Evolutionary conservation across 2,888 invertebrate genomes (phyloP), one percentile per base, ranked within the genome.

Genomic region (Drosophila prostipennis): DNA sequence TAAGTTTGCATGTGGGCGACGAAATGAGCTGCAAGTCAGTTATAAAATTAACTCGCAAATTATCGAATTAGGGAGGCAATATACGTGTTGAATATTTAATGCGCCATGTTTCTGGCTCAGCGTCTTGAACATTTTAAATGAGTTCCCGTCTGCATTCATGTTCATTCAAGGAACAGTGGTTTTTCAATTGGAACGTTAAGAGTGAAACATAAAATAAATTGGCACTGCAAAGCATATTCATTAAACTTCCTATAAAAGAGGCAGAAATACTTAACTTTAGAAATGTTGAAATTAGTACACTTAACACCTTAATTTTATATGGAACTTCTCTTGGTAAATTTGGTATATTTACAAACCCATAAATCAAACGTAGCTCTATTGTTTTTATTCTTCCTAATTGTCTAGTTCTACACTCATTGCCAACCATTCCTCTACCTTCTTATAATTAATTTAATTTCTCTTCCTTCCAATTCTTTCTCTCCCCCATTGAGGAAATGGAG

Each of bases 1-100:
- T 48, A 14, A 10, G 61, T 63, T 60, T n/a, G 23, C 43, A 64
- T 63, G 37, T 23, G 57, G 57, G 16, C 54, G 54, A 36, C 16
- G 5, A 11, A 43, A 42, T 19, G 23, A 4, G 26, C n/a, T 56
- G 23, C 56, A 34, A 56, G 51, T 26, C 13, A 23, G 26, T 6
- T 26, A 11, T 11, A 39, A 54, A 58, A 40, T 32, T 19, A 32
- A 26, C 29, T 34, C 13, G 39, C n/a, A 60, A 48, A 40, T 63
- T 26, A 61, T 34, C 60, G 8, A 46, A 39, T 59, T 10, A 61
- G 55, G 39, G 37, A 19, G 19, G 29, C 14, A 54, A n/a, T 54
- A 14, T 34, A 5, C 4, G 34, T 11, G 11, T 6, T 43, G 23
- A 2, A 29, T 46, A 10, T 8, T 14, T 29, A 19, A 26, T 10